phyloP scores from a whole-genome alignment of 37 sponge, comb jelly and placozoan genomes.

The Aplysina aerophoba region DNA sequence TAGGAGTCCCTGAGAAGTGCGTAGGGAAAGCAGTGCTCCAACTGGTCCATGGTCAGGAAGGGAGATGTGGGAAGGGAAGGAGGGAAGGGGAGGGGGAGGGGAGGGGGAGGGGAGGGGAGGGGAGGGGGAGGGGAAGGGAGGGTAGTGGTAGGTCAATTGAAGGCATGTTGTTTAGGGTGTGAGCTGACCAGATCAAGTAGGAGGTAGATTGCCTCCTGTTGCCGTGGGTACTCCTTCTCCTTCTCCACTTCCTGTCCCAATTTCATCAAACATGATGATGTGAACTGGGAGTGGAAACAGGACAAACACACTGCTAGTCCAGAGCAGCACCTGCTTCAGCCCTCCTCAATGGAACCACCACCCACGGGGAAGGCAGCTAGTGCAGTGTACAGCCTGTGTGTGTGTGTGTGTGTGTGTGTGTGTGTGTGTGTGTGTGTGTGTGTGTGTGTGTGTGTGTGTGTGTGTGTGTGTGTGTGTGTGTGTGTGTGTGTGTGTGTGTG shows the following conservation, averaged over 20 bases:
- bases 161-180: no score
- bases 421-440: neutral
- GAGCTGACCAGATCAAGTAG: slow-evolving; percentile 73
- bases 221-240: slow-evolving; percentile 79
- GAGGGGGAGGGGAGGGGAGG: no score
- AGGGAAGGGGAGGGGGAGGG: no score
- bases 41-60: slow-evolving; percentile 83
- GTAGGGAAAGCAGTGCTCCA: slow-evolving; percentile 93
- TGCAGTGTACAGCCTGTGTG: no score
- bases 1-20: slow-evolving; percentile 88
- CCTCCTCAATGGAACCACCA: neutral
- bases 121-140: no score
- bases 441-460: no score
- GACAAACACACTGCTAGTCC: neutral
- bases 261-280: slow-evolving; percentile 81
- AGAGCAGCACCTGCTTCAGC: neutral
- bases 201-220: slow-evolving; percentile 79
- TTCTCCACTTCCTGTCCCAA: slow-evolving; percentile 81
- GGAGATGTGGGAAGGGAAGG: slow-evolving; percentile 84
- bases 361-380: neutral
- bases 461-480: no score
- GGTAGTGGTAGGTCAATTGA: no score
- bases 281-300: slow-evolving; percentile 52
- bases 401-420: neutral
- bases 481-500: no score